Base-by-base conservation (phyloP, 30 jellyfish, hydroid and myxozoan genomes). In the Nemopilema nomurai region DNA sequence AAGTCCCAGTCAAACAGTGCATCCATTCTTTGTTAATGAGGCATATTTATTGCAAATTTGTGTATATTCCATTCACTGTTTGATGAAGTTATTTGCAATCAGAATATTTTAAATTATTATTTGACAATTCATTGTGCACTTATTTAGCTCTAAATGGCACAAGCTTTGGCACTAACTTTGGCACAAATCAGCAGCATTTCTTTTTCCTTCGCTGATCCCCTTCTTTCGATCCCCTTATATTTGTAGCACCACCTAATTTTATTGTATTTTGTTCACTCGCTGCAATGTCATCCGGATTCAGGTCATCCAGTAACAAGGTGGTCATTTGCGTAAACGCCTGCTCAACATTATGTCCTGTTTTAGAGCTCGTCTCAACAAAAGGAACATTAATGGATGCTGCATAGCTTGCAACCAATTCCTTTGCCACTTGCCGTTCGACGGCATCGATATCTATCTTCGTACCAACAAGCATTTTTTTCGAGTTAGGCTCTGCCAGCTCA, bases 341-440 rank as follows among this genome's bases (percentile, higher is more conserved):
- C 66, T 94, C 99, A 4, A 94, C 99, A 76, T 94, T 94, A n/a
- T 49, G 85, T n/a, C 99, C 99, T 32, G 88, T 85, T 71, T 94
- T 94, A 19, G 99, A 87, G 76, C 99, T 94, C 21, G 97, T 94
- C 62, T 94, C 99, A 13, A 94, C 78, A 31, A 63, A 71, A 8
- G 96, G 96, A 21, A 94, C 84, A 64, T 87, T 79, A 3, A 78
- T 73, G 26, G 85, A 68, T 8, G 73, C 93, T 18, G 97, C 84
- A 64, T 27, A 94, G n/a, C 82, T 70, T 25, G 76, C 50, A 13
- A 89, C 96, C 28, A 86, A 76, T 8, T 94, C 96, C 29, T 51
- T 73, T 28, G 82, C 71, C 17, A 95, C 99, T 20, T 85, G 91
- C 0, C 97, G 87, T 20, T 76, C 51, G 17, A 90, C 68, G 19